Base-by-base conservation (phyloP, 2,113 vertebrate genomes). In the Fulmarus glacialis region DNA sequence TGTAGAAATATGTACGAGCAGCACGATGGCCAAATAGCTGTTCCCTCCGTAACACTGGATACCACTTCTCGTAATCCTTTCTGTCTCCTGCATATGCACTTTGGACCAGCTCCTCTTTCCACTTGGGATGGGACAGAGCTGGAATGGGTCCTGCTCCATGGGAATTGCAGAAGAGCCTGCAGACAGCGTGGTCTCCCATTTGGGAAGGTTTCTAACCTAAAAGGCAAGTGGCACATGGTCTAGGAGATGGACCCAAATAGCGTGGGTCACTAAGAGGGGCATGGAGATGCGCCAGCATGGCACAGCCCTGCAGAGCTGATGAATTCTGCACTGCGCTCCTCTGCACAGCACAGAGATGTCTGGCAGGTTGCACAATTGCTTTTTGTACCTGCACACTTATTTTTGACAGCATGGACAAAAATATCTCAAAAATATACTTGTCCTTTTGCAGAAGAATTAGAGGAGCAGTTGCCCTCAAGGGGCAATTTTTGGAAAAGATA, bases 281-380 rank as follows among this genome's bases (percentile, higher is more conserved):
- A 89, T 0, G 12, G 73, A 66, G 27, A 13, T 1, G 10, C 1
- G 5, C 30, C 13, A 14, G 82, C 59, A 56, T 2, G 4, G 47
- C 93, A 89, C 45, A 89, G 80, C 27, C 45, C 16, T 70, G 78
- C 14, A n/a, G 34, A 52, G 36, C 19, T 11, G 5, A 70, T 42
- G 55, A 87, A 84, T 84, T 87, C 73, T 78, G 63, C 50, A 38
- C 50, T 60, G 27, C 67, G 73, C 4, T 81, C 36, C 38, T 16
- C 62, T 84, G 72, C 23, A 29, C 40, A 88, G 78, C 38, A 71
- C 5, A 6, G 68, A 79, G 47, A 55, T 43, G 38, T 8, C 73
- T 82, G 70, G 45, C 77, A 91, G 38, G 74, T 72, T 1, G 15
- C 48, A 62, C 36, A 87, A 59, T 38, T 3, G 5, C 24, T 87